phyloP scores from a whole-genome alignment of 2,113 vertebrate genomes.

The Aphelocoma coerulescens region DNA sequence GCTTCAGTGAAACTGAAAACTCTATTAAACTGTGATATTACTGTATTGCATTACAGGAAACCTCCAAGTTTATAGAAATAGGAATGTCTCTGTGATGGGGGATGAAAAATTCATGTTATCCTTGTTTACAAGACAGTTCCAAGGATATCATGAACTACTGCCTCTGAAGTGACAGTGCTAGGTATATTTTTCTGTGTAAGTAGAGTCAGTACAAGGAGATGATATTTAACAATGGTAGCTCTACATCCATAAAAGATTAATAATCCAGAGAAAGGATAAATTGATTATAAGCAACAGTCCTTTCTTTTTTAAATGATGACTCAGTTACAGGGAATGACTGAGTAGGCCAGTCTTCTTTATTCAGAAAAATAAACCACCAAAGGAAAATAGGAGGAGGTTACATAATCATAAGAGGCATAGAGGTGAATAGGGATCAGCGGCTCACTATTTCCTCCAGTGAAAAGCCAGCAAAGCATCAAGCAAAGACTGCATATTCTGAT shows the following conservation, averaged over 20 bases:
- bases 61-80: neutral
- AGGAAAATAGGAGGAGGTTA: neutral
- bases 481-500: neutral
- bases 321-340: neutral
- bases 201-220: neutral
- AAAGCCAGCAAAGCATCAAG: neutral
- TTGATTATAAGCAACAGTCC: neutral
- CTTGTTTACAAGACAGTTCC: neutral
- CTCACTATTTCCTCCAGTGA: neutral
- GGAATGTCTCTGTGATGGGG: neutral
- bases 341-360: neutral
- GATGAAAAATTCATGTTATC: neutral
- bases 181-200: neutral
- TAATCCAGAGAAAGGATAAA: neutral
- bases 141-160: neutral
- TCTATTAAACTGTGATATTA: slow-evolving; percentile 7
- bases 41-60: slow-evolving; percentile 11
- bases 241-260: neutral
- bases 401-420: neutral
- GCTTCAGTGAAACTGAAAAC: slow-evolving; percentile 11
- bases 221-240: neutral
- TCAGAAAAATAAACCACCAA: neutral
- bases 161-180: neutral
- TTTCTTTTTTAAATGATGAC: neutral
- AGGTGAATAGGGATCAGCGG: neutral